A percentile compares a stretch with the other conserved stretches of the same genome.
phyloP scores from a whole-genome alignment of 2,113 vertebrate species.

The Dendrocopos noguchii region DNA sequence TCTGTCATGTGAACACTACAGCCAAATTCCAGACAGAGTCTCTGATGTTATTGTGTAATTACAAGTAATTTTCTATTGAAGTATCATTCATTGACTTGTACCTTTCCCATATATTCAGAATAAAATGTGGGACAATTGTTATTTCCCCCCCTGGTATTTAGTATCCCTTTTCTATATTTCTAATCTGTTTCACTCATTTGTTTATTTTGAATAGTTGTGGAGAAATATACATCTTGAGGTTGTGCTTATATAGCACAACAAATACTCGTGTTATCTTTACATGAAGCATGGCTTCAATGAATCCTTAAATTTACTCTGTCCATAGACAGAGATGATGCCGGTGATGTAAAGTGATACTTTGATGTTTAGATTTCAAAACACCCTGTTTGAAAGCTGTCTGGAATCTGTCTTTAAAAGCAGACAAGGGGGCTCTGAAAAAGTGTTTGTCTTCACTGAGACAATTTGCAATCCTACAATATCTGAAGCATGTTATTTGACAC shows the following conservation, averaged over 20 bases:
- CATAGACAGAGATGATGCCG: neutral
- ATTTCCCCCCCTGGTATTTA: neutral
- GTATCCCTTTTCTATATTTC: neutral
- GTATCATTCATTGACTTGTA: neutral
- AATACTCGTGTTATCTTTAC: neutral
- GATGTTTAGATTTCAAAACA: neutral
- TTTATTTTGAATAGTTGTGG: neutral
- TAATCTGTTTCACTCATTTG: neutral
- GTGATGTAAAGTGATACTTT: neutral
- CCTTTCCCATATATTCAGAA: neutral
- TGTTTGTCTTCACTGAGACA: neutral
- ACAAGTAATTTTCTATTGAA: neutral
- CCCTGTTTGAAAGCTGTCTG: neutral
- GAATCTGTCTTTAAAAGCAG: neutral
- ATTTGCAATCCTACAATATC: neutral
- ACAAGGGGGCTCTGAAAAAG: neutral
- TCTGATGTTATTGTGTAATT: neutral
- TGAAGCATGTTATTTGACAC: constrained; percentile 2
- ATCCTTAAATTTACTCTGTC: neutral
- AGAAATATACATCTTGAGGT: neutral
- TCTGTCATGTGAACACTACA: neutral
- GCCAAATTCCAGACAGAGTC: neutral
- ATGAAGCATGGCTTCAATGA: neutral
- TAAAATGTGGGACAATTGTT: neutral
- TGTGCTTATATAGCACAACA: neutral